Evolutionary conservation across 2,113 vertebrate species (phyloP).

Genomic region (Mus musculus): DNA sequence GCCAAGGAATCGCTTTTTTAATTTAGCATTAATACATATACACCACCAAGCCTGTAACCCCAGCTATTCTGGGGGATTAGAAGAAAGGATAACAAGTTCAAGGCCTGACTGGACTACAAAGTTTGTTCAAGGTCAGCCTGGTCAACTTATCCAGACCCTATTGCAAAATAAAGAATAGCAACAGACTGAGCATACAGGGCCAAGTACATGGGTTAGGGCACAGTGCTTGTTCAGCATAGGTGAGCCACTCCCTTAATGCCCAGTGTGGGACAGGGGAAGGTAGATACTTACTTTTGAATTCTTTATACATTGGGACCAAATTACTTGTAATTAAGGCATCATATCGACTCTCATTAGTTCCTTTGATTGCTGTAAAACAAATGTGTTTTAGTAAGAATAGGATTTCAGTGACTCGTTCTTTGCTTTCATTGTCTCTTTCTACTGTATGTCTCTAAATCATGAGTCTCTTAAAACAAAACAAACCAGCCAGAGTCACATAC

Average conservation of each 20-base stretch:
- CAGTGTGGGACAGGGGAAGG: neutral
- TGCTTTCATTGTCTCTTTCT: neutral
- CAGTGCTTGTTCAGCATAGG: neutral
- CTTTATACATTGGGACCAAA: constrained; percentile 92
- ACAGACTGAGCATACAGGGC: neutral
- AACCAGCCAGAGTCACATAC: neutral
- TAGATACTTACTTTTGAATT: constrained; percentile 91
- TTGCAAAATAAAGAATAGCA: neutral
- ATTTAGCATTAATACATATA: neutral
- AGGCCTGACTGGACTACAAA: neutral
- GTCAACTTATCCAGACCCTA: neutral
- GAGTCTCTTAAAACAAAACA: constrained; percentile 38
- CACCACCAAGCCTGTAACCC: neutral
- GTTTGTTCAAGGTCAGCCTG: neutral
- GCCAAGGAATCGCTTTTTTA: neutral
- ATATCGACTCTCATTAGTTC: constrained; percentile 84
- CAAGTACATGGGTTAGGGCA: neutral
- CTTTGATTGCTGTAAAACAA: constrained; percentile 87
- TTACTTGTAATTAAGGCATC: constrained; percentile 94
- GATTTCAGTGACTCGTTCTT: neutral
- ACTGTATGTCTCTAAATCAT: neutral
- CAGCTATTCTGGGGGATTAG: neutral
- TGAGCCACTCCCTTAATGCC: neutral
- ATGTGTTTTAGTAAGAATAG: neutral
- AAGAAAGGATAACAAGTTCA: neutral